These are phyloP conservation scores for Strigops habroptila DNA, from an alignment of 2,113 vertebrate species.

Conservation along the genomic window DNA sequence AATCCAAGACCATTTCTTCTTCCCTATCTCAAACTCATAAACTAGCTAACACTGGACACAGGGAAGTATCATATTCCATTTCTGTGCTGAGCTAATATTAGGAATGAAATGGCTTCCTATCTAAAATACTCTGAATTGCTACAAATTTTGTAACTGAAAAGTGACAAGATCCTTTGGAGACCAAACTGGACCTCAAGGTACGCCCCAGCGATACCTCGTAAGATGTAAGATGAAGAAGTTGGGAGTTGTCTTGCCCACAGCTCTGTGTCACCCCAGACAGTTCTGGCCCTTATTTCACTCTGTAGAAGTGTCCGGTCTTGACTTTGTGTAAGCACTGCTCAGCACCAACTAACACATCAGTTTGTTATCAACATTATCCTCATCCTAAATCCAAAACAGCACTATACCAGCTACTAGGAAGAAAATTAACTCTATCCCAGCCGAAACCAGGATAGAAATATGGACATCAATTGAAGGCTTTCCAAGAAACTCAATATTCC, in stretches of 20 bases:
- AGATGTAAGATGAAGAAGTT: not conserved
- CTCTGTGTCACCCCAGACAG: not conserved
- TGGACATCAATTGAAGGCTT: not conserved
- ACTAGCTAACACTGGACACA: not conserved
- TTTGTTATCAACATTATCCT: not conserved
- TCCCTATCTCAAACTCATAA: not conserved
- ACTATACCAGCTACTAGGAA: not conserved
- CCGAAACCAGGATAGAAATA: not conserved
- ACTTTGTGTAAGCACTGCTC: not conserved
- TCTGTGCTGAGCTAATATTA: not conserved
- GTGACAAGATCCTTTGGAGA: not conserved
- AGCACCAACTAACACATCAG: not conserved
- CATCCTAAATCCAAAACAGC: not conserved
- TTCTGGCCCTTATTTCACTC: not conserved
- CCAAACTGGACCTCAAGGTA: not conserved
- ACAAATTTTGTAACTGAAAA: not conserved
- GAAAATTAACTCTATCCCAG: not conserved
- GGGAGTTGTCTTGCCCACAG: not conserved
- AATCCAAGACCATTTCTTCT: not conserved
- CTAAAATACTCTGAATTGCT: not conserved
- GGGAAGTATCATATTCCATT: not conserved
- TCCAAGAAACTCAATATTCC: not conserved
- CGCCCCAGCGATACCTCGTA: fast-evolving
- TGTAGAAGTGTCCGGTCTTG: not conserved
- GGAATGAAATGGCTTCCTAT: not conserved